A percentile compares a stretch with the other conserved stretches of the same genome.
Conservation (phyloP, 2,797 vertebrate species). For the Lacerta bilineata region DNA sequence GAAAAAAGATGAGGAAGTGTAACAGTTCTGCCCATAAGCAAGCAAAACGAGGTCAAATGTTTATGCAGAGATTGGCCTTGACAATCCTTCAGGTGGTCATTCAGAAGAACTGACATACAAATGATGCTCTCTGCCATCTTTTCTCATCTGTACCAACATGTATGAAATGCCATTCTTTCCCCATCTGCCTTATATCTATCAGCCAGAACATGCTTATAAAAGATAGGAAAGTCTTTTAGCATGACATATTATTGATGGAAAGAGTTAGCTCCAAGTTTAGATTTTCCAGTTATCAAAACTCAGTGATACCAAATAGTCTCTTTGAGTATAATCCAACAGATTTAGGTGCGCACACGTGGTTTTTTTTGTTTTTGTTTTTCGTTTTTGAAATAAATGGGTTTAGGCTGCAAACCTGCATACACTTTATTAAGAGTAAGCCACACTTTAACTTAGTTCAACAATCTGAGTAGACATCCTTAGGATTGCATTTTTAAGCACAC, state of each 20-base stretch:
- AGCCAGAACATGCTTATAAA: neutral
- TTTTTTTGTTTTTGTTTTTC: too few relatives aligned
- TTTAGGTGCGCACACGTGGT: too few relatives aligned
- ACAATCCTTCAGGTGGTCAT: neutral
- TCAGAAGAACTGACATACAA: neutral
- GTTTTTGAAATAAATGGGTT: too few relatives aligned
- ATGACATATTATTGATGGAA: constrained; percentile 11
- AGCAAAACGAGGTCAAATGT: neutral
- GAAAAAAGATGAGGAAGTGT: neutral
- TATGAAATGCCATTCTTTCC: neutral
- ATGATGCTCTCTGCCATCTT: neutral
- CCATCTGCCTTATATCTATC: neutral
- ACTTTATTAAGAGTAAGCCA: too few relatives aligned
- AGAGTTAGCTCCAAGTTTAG: constrained; percentile 1
- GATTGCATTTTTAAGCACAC: too few relatives aligned
- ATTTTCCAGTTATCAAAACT: neutral
- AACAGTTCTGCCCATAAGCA: neutral
- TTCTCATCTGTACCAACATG: neutral
- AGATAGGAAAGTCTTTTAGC: constrained; percentile 1
- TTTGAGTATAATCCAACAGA: constrained; percentile 10
- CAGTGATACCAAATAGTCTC: neutral
- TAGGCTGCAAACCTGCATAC: too few relatives aligned
- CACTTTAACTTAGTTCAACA: too few relatives aligned
- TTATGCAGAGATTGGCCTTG: neutral
- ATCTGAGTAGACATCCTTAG: too few relatives aligned